Percentiles rank a stretch among this genome's conserved stretches.
Conservation (phyloP, 2,888 invertebrate species). For the Tillus elongatus region DNA sequence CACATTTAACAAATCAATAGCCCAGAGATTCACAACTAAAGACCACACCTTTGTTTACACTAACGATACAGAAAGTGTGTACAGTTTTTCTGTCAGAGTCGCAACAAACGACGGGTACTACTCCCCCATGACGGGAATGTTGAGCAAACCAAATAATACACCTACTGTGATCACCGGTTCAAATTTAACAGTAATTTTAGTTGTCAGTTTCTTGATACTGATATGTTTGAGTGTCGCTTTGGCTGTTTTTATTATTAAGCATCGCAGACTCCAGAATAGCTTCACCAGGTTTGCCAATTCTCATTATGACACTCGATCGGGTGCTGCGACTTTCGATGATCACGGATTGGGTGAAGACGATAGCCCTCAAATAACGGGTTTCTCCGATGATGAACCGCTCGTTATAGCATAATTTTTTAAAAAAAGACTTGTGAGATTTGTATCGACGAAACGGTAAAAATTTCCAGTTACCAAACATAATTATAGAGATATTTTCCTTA, state of each 20-base stretch:
- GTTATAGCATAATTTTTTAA: constrained; percentile 65
- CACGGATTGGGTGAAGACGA: constrained; percentile 71
- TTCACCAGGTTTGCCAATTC: constrained; percentile 75
- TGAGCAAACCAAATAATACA: constrained; percentile 32
- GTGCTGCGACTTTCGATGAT: constrained; percentile 74
- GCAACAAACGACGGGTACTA: constrained; percentile 52
- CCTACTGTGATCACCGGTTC: constrained; percentile 16
- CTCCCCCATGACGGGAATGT: constrained; percentile 54
- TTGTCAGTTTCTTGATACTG: constrained; percentile 41
- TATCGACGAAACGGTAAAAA: no score
- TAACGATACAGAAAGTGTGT: constrained; percentile 46
- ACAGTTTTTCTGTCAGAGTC: constrained; percentile 55
- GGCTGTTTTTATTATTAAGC: constrained; percentile 51
- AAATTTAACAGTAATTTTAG: constrained; percentile 34
- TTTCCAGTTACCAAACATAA: no score
- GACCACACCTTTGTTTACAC: constrained; percentile 50
- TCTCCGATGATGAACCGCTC: constrained; percentile 89
- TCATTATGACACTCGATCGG: constrained; percentile 78
- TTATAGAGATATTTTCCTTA: no score
- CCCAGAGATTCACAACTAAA: constrained; percentile 43
- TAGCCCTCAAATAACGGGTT: constrained; percentile 80
- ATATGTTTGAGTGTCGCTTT: constrained; percentile 48
- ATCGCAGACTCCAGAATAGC: constrained; percentile 64
- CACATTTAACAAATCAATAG: constrained; percentile 44
- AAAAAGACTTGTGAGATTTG: no score